These are phyloP conservation scores for Ranitomeya imitator DNA, from an alignment of 2,113 vertebrate genomes.

Conservation along the genomic window DNA sequence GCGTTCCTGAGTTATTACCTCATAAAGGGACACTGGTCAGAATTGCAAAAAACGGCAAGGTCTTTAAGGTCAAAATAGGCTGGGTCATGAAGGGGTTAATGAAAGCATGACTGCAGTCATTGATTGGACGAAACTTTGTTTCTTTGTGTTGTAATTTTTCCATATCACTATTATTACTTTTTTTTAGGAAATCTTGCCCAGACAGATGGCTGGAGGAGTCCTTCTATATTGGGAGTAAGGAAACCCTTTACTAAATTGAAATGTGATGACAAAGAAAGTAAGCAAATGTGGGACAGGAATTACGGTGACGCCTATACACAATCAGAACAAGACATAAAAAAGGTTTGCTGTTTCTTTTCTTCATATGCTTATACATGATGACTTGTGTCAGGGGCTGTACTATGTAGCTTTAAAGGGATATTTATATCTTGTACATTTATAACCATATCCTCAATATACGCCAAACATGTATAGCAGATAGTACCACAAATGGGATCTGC, in stretches of 20 bases:
- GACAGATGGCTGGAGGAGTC: conserved; percentile 62
- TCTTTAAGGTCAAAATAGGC: too few relatives aligned
- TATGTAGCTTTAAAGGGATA: background rate
- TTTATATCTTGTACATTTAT: too few relatives aligned
- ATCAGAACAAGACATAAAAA: conserved; percentile 63
- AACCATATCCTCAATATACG: too few relatives aligned
- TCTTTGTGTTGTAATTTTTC: background rate
- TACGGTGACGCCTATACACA: conserved; percentile 66
- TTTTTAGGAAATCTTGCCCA: conserved; percentile 67
- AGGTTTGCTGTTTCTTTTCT: conserved; percentile 64
- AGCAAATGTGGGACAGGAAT: conserved; percentile 64
- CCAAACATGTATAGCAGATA: too few relatives aligned
- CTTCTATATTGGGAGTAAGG: conserved; percentile 63
- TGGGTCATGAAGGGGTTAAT: too few relatives aligned
- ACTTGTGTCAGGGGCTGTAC: background rate
- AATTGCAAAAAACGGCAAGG: too few relatives aligned
- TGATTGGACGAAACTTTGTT: background rate
- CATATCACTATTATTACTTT: background rate
- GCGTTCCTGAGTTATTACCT: too few relatives aligned
- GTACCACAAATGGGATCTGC: too few relatives aligned
- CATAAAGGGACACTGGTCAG: too few relatives aligned
- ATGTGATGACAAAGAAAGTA: conserved; percentile 73
- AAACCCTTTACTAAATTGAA: conserved; percentile 72
- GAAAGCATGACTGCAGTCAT: background rate
- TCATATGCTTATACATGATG: background rate